These are phyloP conservation scores for Spheniscus mendiculus DNA, from an alignment of 2,113 vertebrate species.

Conservation along the genomic window DNA sequence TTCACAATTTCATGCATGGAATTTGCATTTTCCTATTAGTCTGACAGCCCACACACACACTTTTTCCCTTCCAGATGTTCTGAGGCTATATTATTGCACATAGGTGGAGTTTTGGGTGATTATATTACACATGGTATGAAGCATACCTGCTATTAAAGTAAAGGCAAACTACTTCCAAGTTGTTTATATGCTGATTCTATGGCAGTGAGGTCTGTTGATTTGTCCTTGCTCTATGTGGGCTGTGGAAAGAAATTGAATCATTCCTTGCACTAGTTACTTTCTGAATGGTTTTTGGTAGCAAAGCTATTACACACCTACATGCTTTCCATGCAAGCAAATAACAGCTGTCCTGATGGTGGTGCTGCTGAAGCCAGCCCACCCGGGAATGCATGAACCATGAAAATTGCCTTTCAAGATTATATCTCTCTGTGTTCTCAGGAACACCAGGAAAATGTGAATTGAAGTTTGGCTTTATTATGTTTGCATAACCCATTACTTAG, in stretches of 20 bases:
- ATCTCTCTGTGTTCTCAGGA: not conserved
- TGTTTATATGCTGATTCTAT: not conserved
- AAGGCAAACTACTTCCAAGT: not conserved
- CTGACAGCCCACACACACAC: not conserved
- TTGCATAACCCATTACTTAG: not conserved
- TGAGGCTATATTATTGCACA: not conserved
- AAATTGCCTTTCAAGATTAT: conserved; percentile 7
- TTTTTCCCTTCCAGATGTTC: not conserved
- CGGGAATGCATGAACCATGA: not conserved
- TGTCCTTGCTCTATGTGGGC: not conserved
- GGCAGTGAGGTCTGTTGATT: not conserved
- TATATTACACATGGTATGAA: not conserved
- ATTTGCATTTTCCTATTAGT: not conserved
- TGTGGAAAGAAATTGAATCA: not conserved
- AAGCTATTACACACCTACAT: not conserved
- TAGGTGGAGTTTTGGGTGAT: not conserved
- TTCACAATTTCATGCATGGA: not conserved
- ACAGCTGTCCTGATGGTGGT: not conserved
- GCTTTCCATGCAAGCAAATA: not conserved
- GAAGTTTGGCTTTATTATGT: no score
- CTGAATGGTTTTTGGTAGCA: not conserved
- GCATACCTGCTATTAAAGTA: not conserved
- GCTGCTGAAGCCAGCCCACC: not conserved
- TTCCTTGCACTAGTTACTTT: not conserved
- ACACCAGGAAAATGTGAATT: not conserved